Base-by-base conservation (phyloP, 2,797 vertebrate species). In the Toxotes lorentzi region DNA sequence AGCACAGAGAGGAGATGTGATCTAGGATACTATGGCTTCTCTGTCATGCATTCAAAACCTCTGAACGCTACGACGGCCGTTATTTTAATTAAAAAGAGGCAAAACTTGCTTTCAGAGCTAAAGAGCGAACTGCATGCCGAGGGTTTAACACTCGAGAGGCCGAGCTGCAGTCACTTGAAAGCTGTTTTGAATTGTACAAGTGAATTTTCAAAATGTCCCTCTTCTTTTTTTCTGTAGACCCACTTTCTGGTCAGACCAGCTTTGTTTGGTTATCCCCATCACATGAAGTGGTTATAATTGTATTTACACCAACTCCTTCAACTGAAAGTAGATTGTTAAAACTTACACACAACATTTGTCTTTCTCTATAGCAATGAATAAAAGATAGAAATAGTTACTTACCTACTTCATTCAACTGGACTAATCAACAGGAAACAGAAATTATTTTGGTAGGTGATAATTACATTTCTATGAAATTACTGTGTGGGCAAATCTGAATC, bases 41-140 rank as follows among this genome's bases (percentile, higher is more conserved):
- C 80, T 86, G 82, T 81, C 82, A 17, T 41, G 67, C 73, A 50
- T 82, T 86, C 83, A 70, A 40, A 72, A 24, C 71, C 71, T 79
- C 80, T 63, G 78, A 82, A 76, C 41, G 38, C 82, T 60, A 47
- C 76, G 61, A 64, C 86, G 64, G 62, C 59, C 53, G 57, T 83
- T 86, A 71, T 85, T 92, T 81, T 91, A 88, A 91, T 92, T 89
- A 86, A 90, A 82, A 84, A 75, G 84, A 77, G 61, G 73, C 78
- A 14, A 77, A 84, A 76, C 56, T 69, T 11, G 43, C 78, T 85
- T 77, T 85, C 23, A 45, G 81, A 69, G 83, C 66, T 38, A 7
- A 64, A 79, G 72, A 80, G 63, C 70, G 78, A 83, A 86, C 65
- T 70, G 76, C 16, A 53, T 38, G 70, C 64, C n/a, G 78, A 80